Percentiles rank a stretch among this genome's conserved stretches.
These are phyloP conservation scores for Lordiphosa mommai DNA, from an alignment of 1,140 invertebrate species.

Conservation along the genomic window DNA sequence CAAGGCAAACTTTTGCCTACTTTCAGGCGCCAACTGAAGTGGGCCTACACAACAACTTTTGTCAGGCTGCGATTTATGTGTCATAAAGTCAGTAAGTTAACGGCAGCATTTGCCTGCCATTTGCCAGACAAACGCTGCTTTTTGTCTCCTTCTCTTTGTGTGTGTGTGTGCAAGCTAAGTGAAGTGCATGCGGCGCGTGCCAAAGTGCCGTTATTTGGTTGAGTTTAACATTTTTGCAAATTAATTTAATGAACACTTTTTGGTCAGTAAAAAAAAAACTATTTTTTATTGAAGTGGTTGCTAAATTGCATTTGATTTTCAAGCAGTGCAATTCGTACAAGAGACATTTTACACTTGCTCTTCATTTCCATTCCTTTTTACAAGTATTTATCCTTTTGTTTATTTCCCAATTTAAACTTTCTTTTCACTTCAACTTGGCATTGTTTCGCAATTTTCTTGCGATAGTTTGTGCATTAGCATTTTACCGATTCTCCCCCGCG, in stretches of 20 bases:
- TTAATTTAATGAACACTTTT: conserved; percentile 76
- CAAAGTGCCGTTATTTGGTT: conserved; percentile 74
- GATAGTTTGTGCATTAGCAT: conserved; percentile 1
- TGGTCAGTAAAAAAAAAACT: conserved; percentile 47
- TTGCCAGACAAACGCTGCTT: conserved; percentile 38
- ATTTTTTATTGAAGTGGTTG: conserved; percentile 21
- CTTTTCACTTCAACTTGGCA: conserved; percentile 3
- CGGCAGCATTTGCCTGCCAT: conserved; percentile 70
- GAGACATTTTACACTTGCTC: neutral
- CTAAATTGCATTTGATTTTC: conserved; percentile 47
- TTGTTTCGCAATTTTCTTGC: conserved; percentile 16
- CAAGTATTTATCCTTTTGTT: conserved; percentile 5
- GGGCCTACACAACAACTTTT: conserved; percentile 17
- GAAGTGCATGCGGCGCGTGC: conserved; percentile 54
- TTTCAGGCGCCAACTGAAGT: conserved; percentile 43
- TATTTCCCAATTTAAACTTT: neutral
- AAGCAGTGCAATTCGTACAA: conserved; percentile 23
- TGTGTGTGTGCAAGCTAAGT: conserved; percentile 25
- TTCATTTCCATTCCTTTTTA: neutral
- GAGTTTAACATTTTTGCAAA: conserved; percentile 76
- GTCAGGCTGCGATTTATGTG: conserved; percentile 67
- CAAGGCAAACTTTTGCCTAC: conserved; percentile 40
- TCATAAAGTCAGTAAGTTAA: conserved; percentile 77
- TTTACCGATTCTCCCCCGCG: neutral
- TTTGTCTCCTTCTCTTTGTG: conserved; percentile 1